Conservation (phyloP, 2,888 invertebrate species). For the Neria commutata region DNA sequence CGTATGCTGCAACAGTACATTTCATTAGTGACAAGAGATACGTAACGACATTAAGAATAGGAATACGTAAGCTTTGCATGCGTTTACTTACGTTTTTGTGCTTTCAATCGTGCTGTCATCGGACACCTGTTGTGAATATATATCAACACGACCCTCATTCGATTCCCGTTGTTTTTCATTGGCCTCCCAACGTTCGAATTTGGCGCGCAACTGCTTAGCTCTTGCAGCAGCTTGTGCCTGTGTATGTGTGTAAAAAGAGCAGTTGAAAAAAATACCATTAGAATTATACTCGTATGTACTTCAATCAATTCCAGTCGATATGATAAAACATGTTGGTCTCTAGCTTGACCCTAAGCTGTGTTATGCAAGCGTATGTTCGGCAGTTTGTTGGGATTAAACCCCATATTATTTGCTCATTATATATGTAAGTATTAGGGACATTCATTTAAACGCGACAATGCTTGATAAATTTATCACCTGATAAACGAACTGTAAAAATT, state of each 20-base stretch:
- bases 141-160: conserved; percentile 60
- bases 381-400: too few relatives aligned
- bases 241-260: background rate
- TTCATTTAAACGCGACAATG: too few relatives aligned
- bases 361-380: too few relatives aligned
- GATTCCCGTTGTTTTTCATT: conserved; percentile 68
- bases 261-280: too few relatives aligned
- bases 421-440: too few relatives aligned
- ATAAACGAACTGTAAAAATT: too few relatives aligned
- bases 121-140: conserved; percentile 62
- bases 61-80: background rate
- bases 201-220: conserved; percentile 82
- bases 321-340: too few relatives aligned
- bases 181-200: conserved; percentile 87
- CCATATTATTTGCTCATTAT: too few relatives aligned
- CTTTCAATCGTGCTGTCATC: conserved; percentile 84
- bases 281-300: background rate
- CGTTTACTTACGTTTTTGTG: conserved; percentile 71
- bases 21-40: conserved; percentile 8
- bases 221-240: conserved; percentile 77
- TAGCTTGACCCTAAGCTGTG: too few relatives aligned
- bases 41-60: too few relatives aligned
- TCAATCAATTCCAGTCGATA: background rate
- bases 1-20: conserved; percentile 69
- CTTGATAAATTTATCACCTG: too few relatives aligned